Conservation (phyloP, 1,140 invertebrate genomes). For the Philaenus spumarius region DNA sequence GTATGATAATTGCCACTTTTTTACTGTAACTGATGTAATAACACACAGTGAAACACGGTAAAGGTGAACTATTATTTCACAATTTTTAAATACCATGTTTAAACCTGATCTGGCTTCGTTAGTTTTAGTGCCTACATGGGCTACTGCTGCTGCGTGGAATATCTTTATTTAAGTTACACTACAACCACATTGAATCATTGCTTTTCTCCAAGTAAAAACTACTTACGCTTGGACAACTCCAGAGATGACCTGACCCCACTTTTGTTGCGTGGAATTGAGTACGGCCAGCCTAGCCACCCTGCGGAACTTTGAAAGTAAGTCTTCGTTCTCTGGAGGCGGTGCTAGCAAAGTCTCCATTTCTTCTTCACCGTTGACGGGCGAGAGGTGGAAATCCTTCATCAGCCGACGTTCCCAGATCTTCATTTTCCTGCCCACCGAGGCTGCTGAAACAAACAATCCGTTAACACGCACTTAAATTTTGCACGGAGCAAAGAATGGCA, state of each 20-base stretch:
- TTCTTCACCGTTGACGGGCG: constrained; percentile 53
- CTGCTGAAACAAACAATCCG: background rate
- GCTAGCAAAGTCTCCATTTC: constrained; percentile 42
- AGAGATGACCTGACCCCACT: constrained; percentile 61
- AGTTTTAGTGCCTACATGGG: too few relatives aligned
- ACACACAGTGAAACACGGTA: too few relatives aligned
- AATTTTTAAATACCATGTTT: background rate
- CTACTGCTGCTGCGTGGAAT: too few relatives aligned
- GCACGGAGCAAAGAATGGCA: too few relatives aligned
- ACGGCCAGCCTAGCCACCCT: constrained; percentile 65
- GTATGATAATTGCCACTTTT: too few relatives aligned
- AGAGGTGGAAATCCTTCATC: constrained; percentile 81
- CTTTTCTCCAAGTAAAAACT: background rate
- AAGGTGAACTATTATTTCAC: too few relatives aligned
- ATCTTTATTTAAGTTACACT: too few relatives aligned
- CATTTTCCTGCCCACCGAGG: constrained; percentile 57
- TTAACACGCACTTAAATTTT: too few relatives aligned
- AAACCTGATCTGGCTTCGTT: too few relatives aligned
- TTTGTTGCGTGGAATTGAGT: constrained; percentile 53
- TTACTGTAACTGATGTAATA: too few relatives aligned
- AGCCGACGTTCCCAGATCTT: constrained; percentile 73
- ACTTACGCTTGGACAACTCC: constrained; percentile 50
- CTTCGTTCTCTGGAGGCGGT: constrained; percentile 50
- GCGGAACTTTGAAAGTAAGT: constrained; percentile 57
- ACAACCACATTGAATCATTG: too few relatives aligned